phyloP scores from a whole-genome alignment of 2,113 vertebrate genomes.

The Sula dactylatra region DNA sequence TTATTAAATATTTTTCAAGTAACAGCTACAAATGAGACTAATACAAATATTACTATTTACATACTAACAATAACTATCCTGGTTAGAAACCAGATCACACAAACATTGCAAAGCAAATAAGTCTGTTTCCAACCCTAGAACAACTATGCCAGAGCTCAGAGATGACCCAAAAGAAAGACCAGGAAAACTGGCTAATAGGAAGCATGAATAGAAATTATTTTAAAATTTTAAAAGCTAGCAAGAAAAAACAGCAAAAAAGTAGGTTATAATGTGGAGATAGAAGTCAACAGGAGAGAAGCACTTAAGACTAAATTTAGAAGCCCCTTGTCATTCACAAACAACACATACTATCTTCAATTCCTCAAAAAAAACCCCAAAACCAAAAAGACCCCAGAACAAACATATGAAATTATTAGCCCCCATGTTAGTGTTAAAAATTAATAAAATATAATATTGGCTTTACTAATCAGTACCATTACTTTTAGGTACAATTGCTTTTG shows the following conservation, averaged over 20 bases:
- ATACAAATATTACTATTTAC: neutral
- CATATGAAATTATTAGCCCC: neutral
- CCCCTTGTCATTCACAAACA: neutral
- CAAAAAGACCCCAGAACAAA: no score
- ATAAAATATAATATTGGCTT: neutral
- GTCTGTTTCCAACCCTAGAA: neutral
- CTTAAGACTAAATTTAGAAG: neutral
- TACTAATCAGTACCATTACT: neutral
- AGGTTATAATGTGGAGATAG: neutral
- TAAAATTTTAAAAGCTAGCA: neutral
- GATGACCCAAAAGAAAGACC: neutral
- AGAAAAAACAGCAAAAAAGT: neutral
- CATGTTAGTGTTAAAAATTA: neutral
- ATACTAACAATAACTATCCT: neutral
- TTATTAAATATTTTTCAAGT: neutral
- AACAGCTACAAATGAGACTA: neutral
- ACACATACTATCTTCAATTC: neutral
- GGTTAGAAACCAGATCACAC: neutral
- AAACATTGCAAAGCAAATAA: neutral
- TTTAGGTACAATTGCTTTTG: neutral
- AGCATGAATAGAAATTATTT: neutral
- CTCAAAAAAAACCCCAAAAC: neutral
- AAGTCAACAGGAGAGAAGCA: neutral
- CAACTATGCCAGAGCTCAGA: neutral
- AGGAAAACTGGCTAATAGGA: neutral